These are phyloP conservation scores for Chiroxiphia lanceolata DNA, from an alignment of 2,797 vertebrate genomes.

Conservation along the genomic window DNA sequence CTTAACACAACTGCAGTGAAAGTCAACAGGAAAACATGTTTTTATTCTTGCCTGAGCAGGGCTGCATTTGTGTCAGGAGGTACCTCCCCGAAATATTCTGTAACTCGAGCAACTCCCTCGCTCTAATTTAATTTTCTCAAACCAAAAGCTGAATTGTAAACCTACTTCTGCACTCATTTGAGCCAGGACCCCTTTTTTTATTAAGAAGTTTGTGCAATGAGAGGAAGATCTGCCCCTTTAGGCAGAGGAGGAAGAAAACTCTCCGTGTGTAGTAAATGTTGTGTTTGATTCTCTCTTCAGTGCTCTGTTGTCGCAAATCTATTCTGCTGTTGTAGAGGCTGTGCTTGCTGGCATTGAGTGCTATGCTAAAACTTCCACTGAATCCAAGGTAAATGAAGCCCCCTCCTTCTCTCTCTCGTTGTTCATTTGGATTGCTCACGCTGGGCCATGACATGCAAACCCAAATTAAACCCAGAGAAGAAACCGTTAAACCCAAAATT, in stretches of 20 bases:
- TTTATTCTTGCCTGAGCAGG: background rate
- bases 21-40: background rate
- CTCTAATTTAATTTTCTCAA: background rate
- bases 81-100: background rate
- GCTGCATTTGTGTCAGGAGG: background rate
- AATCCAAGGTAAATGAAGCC: slow-evolving; percentile 83
- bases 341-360: slow-evolving; percentile 92
- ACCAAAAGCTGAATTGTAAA: background rate
- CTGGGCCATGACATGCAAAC: background rate
- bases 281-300: slow-evolving; percentile 72
- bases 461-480: background rate
- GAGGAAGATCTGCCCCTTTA: background rate
- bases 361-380: slow-evolving; percentile 86
- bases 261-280: slow-evolving; percentile 56
- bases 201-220: background rate
- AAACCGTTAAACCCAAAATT: rapidly evolving
- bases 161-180: background rate
- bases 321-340: slow-evolving; percentile 88
- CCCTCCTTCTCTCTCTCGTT: background rate
- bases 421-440: slow-evolving; percentile 40
- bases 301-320: slow-evolving; percentile 90
- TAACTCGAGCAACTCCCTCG: background rate
- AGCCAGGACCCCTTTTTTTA: background rate
- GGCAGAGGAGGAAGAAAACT: background rate
- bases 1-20: background rate